Percentiles rank a stretch among this genome's conserved stretches.
These are phyloP conservation scores for Esox niger DNA, from an alignment of 2,113 vertebrate species.

Conservation along the genomic window DNA sequence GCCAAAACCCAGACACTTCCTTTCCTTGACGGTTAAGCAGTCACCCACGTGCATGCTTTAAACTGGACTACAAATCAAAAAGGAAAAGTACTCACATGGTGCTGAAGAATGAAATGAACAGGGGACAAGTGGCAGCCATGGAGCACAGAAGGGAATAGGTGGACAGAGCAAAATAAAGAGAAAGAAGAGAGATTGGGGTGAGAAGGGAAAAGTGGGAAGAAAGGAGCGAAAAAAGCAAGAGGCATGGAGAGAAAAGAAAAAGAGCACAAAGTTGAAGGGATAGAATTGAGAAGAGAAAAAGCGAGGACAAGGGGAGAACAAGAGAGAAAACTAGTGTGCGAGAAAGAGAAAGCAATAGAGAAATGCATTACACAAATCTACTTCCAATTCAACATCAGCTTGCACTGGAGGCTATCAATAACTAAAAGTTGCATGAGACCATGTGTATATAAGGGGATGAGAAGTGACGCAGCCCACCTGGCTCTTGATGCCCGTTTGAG, in stretches of 20 bases:
- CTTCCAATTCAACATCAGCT: background rate
- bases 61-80: background rate
- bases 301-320: too few relatives aligned
- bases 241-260: too few relatives aligned
- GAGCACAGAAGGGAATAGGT: background rate
- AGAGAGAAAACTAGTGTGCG: too few relatives aligned
- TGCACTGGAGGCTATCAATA: background rate
- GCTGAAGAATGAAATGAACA: slow-evolving; percentile 27
- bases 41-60: background rate
- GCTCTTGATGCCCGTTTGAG: slow-evolving; percentile 90
- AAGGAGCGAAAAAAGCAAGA: too few relatives aligned
- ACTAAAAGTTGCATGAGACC: too few relatives aligned
- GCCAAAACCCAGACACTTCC: too few relatives aligned
- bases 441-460: too few relatives aligned
- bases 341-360: too few relatives aligned
- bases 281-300: too few relatives aligned
- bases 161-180: background rate
- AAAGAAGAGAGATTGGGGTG: background rate
- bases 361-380: background rate
- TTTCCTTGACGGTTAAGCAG: too few relatives aligned
- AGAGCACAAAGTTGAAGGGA: too few relatives aligned
- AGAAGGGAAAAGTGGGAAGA: background rate
- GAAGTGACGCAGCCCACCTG: slow-evolving; percentile 73
- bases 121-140: background rate
- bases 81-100: slow-evolving; percentile 47